Evolutionary conservation across 2,797 vertebrate genomes (phyloP).

Genomic region (Brotula barbata): DNA sequence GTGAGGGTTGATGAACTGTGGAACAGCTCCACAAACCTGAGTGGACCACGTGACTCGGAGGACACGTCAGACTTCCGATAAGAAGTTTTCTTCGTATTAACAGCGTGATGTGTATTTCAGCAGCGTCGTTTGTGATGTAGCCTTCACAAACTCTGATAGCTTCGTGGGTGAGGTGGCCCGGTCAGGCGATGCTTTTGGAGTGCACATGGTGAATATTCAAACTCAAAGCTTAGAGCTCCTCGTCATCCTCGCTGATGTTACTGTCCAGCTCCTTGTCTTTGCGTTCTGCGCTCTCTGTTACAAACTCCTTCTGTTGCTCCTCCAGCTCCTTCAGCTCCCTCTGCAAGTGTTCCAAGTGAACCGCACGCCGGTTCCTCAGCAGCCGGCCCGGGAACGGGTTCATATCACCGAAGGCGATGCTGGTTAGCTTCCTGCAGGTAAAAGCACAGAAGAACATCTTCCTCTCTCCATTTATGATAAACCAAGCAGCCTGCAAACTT

Average conservation of each 20-base stretch:
- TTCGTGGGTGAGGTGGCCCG: too few relatives aligned
- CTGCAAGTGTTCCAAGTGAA: slow-evolving; percentile 85
- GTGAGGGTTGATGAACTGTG: too few relatives aligned
- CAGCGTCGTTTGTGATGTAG: too few relatives aligned
- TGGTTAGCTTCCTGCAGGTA: slow-evolving; percentile 82
- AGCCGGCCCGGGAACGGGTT: slow-evolving; percentile 90
- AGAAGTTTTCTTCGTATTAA: too few relatives aligned
- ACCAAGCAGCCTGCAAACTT: too few relatives aligned
- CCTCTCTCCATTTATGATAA: too few relatives aligned
- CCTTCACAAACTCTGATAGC: too few relatives aligned
- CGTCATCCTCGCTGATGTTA: slow-evolving; percentile 85
- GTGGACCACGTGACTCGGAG: too few relatives aligned
- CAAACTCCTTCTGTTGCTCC: slow-evolving; percentile 82
- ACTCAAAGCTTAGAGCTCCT: slow-evolving; percentile 69
- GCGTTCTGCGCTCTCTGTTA: slow-evolving; percentile 69
- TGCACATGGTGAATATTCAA: not conserved
- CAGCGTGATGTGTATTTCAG: too few relatives aligned
- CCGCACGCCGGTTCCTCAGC: slow-evolving; percentile 79
- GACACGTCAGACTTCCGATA: too few relatives aligned
- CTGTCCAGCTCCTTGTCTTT: slow-evolving; percentile 71
- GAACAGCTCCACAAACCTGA: too few relatives aligned
- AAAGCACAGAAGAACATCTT: not conserved
- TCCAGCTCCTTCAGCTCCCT: slow-evolving; percentile 85
- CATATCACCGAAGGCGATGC: slow-evolving; percentile 89
- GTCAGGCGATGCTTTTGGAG: too few relatives aligned